A percentile compares a stretch with the other conserved stretches of the same genome.
Evolutionary conservation across 1,140 invertebrate species (phyloP).

Genomic region (Drosophila obscura): DNA sequence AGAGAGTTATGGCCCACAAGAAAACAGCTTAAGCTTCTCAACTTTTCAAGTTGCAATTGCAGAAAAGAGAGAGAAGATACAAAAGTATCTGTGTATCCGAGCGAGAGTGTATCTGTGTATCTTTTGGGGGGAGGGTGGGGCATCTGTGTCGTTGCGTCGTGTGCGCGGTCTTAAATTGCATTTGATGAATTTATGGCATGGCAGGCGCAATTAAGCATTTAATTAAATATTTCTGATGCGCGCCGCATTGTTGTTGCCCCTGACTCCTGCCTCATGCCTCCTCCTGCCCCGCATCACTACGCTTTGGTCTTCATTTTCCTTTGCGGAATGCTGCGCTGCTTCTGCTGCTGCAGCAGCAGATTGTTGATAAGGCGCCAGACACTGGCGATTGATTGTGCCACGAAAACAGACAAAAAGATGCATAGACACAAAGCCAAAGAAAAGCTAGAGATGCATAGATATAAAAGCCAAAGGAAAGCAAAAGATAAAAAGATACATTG

Average conservation of each 20-base stretch:
- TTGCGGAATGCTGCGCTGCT: constrained; percentile 53
- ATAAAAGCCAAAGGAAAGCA: too few species aligned
- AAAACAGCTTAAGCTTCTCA: too few species aligned
- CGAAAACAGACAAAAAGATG: too few species aligned
- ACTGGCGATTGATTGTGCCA: constrained; percentile 3
- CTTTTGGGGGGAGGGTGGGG: constrained; percentile 11
- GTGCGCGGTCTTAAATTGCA: constrained; percentile 75
- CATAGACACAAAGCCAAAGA: too few species aligned
- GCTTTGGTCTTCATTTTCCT: constrained; percentile 59
- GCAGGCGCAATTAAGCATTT: constrained; percentile 83
- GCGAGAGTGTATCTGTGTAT: constrained; percentile 15
- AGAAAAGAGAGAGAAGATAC: constrained; percentile 10
- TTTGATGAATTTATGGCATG: constrained; percentile 84
- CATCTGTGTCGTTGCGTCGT: constrained; percentile 29
- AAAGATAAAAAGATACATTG: too few species aligned
- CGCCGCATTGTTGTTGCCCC: constrained; percentile 53
- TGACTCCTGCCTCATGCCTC: constrained; percentile 3
- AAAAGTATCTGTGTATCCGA: constrained; percentile 26
- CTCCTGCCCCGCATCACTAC: constrained; percentile 1
- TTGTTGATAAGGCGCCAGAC: constrained; percentile 55
- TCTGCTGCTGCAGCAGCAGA: constrained; percentile 39
- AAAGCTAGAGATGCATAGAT: too few species aligned
- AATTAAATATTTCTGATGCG: constrained; percentile 82
- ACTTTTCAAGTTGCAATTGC: constrained; percentile 56
- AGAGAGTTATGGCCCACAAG: constrained; percentile 62